A percentile compares a stretch with the other conserved stretches of the same genome.
These are phyloP conservation scores for Formica exsecta DNA, from an alignment of 1,140 invertebrate species.

Conservation along the genomic window DNA sequence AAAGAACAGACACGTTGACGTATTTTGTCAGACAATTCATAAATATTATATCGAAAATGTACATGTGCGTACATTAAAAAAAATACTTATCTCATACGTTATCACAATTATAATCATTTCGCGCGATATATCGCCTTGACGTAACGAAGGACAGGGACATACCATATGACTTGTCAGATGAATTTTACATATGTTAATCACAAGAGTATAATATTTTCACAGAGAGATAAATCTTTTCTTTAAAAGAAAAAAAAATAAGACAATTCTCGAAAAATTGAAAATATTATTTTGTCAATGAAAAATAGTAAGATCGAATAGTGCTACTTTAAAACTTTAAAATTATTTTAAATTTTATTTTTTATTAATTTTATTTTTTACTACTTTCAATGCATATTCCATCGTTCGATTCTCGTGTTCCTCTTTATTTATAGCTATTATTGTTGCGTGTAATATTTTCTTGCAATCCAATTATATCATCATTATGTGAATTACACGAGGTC, in stretches of 20 bases:
- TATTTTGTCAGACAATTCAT: not conserved
- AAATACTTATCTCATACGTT: not conserved
- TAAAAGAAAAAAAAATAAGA: not conserved
- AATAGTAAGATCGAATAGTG: no score
- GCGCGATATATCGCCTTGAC: not conserved
- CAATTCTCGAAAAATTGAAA: not conserved
- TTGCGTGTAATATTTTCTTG: not conserved
- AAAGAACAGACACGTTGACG: not conserved
- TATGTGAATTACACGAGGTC: constrained; percentile 8
- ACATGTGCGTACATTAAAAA: not conserved
- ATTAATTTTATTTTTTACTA: no score
- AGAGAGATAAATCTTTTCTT: not conserved
- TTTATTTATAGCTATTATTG: not conserved
- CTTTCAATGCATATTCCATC: not conserved
- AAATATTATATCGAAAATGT: not conserved
- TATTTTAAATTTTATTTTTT: no score
- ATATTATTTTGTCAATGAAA: not conserved
- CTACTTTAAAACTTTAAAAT: not conserved
- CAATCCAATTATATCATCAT: constrained; percentile 3
- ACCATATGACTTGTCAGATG: not conserved
- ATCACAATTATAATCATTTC: not conserved
- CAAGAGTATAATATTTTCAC: not conserved
- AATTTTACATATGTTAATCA: not conserved
- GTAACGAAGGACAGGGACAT: not conserved
- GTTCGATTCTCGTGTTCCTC: not conserved